These are phyloP conservation scores for Ennomos fuscantarius DNA, from an alignment of 2,888 invertebrate genomes.

Conservation along the genomic window DNA sequence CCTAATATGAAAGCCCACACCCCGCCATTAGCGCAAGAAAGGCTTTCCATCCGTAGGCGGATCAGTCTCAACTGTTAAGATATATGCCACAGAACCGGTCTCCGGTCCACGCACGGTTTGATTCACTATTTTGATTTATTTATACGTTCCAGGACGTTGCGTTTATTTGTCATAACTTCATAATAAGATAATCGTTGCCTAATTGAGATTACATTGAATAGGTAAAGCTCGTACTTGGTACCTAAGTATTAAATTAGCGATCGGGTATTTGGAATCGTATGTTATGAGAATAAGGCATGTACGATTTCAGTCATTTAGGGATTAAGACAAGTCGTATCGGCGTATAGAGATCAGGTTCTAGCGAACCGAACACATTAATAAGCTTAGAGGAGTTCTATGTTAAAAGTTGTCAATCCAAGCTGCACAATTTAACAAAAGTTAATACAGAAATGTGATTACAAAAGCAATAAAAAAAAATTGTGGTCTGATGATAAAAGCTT, in stretches of 20 bases:
- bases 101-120: conserved; percentile 19
- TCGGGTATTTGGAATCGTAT: too few relatives aligned
- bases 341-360: too few relatives aligned
- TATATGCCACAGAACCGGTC: conserved; percentile 36
- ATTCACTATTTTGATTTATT: conserved; percentile 17
- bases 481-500: too few relatives aligned
- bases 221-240: neutral
- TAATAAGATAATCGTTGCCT: neutral
- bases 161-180: conserved; percentile 2
- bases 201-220: neutral
- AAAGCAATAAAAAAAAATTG: too few relatives aligned
- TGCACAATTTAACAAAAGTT: too few relatives aligned
- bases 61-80: conserved; percentile 24
- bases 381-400: too few relatives aligned
- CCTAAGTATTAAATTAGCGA: neutral
- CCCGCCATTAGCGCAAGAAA: conserved; percentile 23
- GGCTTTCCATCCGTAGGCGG: conserved; percentile 32
- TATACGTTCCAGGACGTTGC: neutral
- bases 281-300: too few relatives aligned
- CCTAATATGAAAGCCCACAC: conserved; percentile 21
- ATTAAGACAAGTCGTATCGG: too few relatives aligned
- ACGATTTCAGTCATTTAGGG: too few relatives aligned
- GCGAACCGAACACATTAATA: too few relatives aligned
- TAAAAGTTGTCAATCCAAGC: too few relatives aligned
- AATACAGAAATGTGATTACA: too few relatives aligned